Base-by-base conservation (phyloP, 2,797 vertebrate genomes). In the Pantherophis vulpinus region DNA sequence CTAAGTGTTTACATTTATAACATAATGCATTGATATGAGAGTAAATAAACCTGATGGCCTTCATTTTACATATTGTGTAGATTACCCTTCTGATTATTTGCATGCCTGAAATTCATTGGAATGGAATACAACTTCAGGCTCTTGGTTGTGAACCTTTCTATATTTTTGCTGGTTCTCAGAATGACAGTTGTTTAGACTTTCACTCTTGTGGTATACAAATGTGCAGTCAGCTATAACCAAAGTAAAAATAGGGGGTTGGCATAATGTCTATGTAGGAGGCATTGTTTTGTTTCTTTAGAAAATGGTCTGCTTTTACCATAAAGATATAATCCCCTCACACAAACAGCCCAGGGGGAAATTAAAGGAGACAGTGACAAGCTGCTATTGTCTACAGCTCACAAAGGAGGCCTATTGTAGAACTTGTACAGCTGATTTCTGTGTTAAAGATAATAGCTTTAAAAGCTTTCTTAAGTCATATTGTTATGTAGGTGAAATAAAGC, bases 401-500 rank as follows among this genome's bases (percentile, higher is more conserved):
- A 96, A 88, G 96, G 88, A 95, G 94, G 8, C 92, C 95, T 96
- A 96, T 95, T 96, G 93, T 96, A 18, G 90, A 74, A 87, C 90
- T 54, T 27, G 79, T 63, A 92, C 91, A 87, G 92, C 95, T 89
- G 94, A 94, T 94, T 97, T 97, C 95, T 95, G 93, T 96, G 95
- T 92, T 96, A 63, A 95, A 97, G 94, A 96, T 91, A 96, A 95
- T 95, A 89, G 93, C 92, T 96, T 97, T 95, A 94, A 96, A 97
- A 96, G 90, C 92, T 96, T 94, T 97, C 95, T 95, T 95, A 97
- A 96, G 92, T 94, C 94, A 93, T 92, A 94, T 95, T 97, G 91
- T 95, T 96, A 91, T 92, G 91, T 20, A 96, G 97, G 95, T 96
- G 96, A 97, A 97, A 97, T 94, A 95, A 95, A 96, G 95, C 93